These are phyloP conservation scores for Aporrectodea caliginosa DNA, from an alignment of 1,140 invertebrate species.

Conservation along the genomic window DNA sequence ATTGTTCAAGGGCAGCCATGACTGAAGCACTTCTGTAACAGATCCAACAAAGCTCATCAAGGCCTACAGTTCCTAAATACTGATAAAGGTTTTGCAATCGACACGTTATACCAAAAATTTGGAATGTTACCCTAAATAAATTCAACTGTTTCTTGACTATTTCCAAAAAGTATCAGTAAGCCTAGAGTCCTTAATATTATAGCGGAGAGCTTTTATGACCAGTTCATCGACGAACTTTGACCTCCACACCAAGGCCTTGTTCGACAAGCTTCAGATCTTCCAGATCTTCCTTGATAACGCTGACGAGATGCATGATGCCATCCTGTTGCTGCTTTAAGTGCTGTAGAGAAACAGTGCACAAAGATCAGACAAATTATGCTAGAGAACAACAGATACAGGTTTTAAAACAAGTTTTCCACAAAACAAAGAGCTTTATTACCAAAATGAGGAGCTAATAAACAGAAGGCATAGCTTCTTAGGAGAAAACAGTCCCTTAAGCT, in stretches of 20 bases:
- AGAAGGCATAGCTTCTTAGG: neutral
- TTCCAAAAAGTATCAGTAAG: neutral
- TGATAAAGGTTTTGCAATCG: too few species aligned
- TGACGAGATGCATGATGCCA: conserved; percentile 75
- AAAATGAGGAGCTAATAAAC: neutral
- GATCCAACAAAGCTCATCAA: too few species aligned
- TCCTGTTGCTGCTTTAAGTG: conserved; percentile 77
- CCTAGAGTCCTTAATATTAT: neutral
- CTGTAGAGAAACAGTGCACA: conserved; percentile 53
- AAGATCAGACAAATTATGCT: neutral
- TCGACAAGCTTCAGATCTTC: conserved; percentile 74
- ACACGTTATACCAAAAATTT: too few species aligned
- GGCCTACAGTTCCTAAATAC: too few species aligned
- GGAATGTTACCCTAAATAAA: too few species aligned
- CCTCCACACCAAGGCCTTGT: conserved; percentile 2
- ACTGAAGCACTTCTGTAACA: too few species aligned
- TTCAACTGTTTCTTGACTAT: too few species aligned
- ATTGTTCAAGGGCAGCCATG: too few species aligned
- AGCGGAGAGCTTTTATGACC: too few species aligned
- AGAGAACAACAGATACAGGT: neutral
- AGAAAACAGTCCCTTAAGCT: neutral
- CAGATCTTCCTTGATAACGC: conserved; percentile 73
- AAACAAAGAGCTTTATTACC: neutral
- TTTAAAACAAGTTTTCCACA: neutral
- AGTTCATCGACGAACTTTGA: too few species aligned